These are phyloP conservation scores for Ctenicera cuprea DNA, from an alignment of 2,888 invertebrate genomes.

Conservation along the genomic window DNA sequence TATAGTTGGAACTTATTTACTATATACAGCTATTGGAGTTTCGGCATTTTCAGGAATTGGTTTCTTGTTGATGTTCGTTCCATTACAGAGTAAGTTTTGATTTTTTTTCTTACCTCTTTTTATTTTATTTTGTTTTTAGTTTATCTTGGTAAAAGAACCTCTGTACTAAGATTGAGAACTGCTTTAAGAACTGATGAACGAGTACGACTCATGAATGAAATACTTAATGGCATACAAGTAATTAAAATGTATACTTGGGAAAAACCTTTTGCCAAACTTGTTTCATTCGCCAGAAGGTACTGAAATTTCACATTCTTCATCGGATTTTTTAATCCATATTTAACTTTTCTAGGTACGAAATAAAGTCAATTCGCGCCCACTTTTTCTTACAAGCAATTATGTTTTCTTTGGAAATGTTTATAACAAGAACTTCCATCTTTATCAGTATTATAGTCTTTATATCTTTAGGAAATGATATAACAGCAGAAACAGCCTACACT, in stretches of 20 bases:
- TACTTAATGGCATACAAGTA: slow-evolving; percentile 86
- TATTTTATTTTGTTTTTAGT: slow-evolving; percentile 57
- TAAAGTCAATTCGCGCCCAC: slow-evolving; percentile 82
- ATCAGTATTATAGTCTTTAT: slow-evolving; percentile 87
- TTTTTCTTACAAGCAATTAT: slow-evolving; percentile 87
- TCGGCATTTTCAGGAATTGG: slow-evolving; percentile 72
- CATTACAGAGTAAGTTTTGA: slow-evolving; percentile 69
- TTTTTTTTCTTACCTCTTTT: neutral
- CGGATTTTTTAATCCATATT: neutral
- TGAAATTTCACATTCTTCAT: neutral
- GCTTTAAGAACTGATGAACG: slow-evolving; percentile 80
- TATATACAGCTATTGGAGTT: slow-evolving; percentile 72
- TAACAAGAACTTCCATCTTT: slow-evolving; percentile 91
- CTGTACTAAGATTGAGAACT: slow-evolving; percentile 72
- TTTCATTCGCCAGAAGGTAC: slow-evolving; percentile 82
- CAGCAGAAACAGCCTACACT: slow-evolving; percentile 90
- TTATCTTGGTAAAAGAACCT: slow-evolving; percentile 68
- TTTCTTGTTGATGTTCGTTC: slow-evolving; percentile 70
- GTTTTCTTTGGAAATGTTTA: slow-evolving; percentile 90
- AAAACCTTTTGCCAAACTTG: slow-evolving; percentile 90
- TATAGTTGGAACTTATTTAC: slow-evolving; percentile 75
- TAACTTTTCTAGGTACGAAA: slow-evolving; percentile 77
- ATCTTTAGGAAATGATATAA: slow-evolving; percentile 82
- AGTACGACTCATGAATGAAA: slow-evolving; percentile 82
- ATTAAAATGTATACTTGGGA: slow-evolving; percentile 99